Percentiles rank a stretch among this genome's conserved stretches.
These are phyloP conservation scores for Channa maculata DNA, from an alignment of 2,113 vertebrate species.

Conservation along the genomic window DNA sequence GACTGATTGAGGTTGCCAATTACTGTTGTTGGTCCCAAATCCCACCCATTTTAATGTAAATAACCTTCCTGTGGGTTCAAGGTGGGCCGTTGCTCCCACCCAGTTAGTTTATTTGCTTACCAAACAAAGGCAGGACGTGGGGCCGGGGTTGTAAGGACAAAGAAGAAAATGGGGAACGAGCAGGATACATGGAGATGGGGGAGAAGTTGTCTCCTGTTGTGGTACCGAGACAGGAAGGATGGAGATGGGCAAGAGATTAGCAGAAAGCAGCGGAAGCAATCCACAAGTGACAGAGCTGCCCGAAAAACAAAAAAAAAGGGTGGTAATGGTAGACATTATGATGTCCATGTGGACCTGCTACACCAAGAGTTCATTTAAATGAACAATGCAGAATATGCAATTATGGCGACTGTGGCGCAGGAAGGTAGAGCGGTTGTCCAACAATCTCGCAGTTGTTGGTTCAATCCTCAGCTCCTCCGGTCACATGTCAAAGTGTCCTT, in stretches of 20 bases:
- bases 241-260: slow-evolving; percentile 59
- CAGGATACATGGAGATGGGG: not conserved
- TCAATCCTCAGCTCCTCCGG: too few relatives aligned
- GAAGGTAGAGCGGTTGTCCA: too few relatives aligned
- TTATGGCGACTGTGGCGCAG: too few relatives aligned
- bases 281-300: slow-evolving; percentile 31
- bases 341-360: too few relatives aligned
- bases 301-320: slow-evolving; percentile 16
- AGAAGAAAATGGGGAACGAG: not conserved
- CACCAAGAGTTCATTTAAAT: too few relatives aligned
- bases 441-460: too few relatives aligned
- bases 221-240: slow-evolving; percentile 35
- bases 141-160: not conserved
- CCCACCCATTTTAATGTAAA: slow-evolving; percentile 72
- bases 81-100: slow-evolving; percentile 73
- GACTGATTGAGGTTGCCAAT: slow-evolving; percentile 74
- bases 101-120: slow-evolving; percentile 81
- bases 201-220: slow-evolving; percentile 1
- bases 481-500: too few relatives aligned
- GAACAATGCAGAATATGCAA: too few relatives aligned
- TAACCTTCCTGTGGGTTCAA: slow-evolving; percentile 80
- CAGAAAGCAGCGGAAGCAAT: slow-evolving; percentile 59
- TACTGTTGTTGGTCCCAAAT: slow-evolving; percentile 17
- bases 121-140: slow-evolving; percentile 12
- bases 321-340: too few relatives aligned